Percentiles rank a stretch among this genome's conserved stretches.
Conservation (phyloP, 2,888 invertebrate species). For the Didymodactylos carnosus region DNA sequence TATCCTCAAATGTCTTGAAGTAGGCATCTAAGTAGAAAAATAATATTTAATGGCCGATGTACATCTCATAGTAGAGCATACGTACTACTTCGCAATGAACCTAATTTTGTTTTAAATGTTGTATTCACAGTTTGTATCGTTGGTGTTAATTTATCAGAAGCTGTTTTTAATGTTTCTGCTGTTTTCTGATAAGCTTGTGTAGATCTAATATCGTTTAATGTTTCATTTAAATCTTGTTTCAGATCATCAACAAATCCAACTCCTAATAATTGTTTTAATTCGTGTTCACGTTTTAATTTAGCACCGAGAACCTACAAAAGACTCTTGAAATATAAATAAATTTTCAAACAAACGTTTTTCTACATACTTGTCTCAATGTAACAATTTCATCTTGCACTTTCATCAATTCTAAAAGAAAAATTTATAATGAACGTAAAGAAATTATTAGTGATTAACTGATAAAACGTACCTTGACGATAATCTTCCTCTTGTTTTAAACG, state of each 20-base stretch:
- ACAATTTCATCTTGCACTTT: not conserved
- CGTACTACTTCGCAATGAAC: not conserved
- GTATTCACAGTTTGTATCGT: slow-evolving; percentile 29
- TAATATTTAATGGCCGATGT: too few species aligned
- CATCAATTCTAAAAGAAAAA: not conserved
- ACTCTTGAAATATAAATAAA: slow-evolving; percentile 1
- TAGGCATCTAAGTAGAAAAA: not conserved
- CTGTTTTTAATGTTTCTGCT: slow-evolving; percentile 8
- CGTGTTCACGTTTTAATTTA: slow-evolving; percentile 13
- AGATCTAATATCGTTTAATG: slow-evolving; percentile 2
- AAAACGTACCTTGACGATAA: not conserved
- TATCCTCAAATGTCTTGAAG: slow-evolving; percentile 11
- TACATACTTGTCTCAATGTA: not conserved
- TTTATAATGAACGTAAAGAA: not conserved
- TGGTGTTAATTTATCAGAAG: slow-evolving; percentile 15
- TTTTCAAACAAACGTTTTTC: too few species aligned
- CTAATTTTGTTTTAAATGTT: slow-evolving; percentile 11
- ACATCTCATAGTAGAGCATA: not conserved
- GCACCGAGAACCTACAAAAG: slow-evolving; percentile 3
- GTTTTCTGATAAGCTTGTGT: slow-evolving; percentile 14
- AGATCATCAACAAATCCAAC: slow-evolving; percentile 11
- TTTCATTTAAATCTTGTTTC: slow-evolving; percentile 9
- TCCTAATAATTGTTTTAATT: slow-evolving; percentile 12
- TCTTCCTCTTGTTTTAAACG: not conserved
- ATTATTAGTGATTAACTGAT: too few species aligned